Evolutionary conservation across 2,113 vertebrate species (phyloP), one percentile per base, ranked within the genome.

Genomic region (Salvelinus fontinalis): DNA sequence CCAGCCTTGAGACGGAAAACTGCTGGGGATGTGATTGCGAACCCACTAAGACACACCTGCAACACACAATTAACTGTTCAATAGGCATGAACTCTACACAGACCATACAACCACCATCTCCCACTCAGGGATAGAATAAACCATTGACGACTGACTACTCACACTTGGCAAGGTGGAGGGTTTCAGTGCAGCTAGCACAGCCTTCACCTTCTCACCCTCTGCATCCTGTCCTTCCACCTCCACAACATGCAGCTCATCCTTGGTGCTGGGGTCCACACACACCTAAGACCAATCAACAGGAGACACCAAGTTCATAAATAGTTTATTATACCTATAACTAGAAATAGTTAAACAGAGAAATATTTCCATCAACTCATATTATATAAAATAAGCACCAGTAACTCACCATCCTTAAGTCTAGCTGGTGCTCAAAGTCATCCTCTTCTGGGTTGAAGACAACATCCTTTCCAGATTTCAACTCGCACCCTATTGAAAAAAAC

Each of bases 91-190:
- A 1, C 5, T 18, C 39, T 5, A 22, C 9, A 62, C 59, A 22
- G 59, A 8, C n/a, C 51, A 44, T 44, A 12, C 39, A 44, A 44
- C 39, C 39, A 44, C 8, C 39, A 44, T 44, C 39, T 44, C 13
- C 27, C 29, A 12, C 16, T 26, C 18, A 8, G 7, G 29, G 16
- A 59, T 18, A 16, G n/a, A 14, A n/a, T 7, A 60, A 44, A 6
- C 2, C 11, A 18, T 22, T 3, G 22, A 26, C 1, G 5, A 34
- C 3, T 66, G 73, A 16, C 16, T 22, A 88, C 97, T 95, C 89
- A 99, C 97, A 57, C 95, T 97, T 69, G 97, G 97, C 76, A 98
- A 94, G n/a, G 95, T 94, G 1, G 97, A 97, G 83, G 97, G 96
- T 86, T 95, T 98, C 74, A 99, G 92, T 22, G 97, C 95, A 67